Conservation (phyloP, 2,113 vertebrate genomes). For the Oceanites oceanicus region DNA sequence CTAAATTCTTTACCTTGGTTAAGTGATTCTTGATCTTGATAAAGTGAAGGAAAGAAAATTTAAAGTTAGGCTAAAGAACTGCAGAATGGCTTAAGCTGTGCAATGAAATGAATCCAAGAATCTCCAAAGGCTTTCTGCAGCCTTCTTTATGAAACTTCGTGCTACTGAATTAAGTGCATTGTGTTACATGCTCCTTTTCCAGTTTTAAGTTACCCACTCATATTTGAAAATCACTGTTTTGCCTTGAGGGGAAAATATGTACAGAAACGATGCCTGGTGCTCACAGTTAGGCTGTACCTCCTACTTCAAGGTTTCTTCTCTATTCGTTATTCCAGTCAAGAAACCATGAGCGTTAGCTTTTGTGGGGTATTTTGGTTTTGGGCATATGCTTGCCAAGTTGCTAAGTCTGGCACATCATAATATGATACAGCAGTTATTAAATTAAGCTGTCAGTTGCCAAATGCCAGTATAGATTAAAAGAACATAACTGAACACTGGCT, state of each 20-base stretch:
- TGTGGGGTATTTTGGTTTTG: background rate
- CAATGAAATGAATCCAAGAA: background rate
- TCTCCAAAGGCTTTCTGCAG: background rate
- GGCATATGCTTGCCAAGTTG: background rate
- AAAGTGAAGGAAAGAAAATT: background rate
- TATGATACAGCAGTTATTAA: background rate
- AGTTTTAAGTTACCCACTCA: background rate
- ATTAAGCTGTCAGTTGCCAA: background rate
- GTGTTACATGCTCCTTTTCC: background rate
- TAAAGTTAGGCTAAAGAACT: background rate
- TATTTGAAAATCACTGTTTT: background rate
- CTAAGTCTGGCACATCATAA: background rate
- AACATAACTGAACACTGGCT: background rate
- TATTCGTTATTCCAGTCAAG: background rate
- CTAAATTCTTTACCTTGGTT: background rate
- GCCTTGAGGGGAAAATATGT: background rate
- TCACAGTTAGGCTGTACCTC: background rate
- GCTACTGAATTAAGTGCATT: background rate
- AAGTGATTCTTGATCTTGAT: background rate
- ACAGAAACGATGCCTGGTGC: background rate
- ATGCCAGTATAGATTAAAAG: background rate
- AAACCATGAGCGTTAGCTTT: fast-evolving
- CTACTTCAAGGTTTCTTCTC: background rate
- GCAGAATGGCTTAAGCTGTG: background rate
- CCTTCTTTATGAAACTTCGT: background rate